Conservation (phyloP, 2,888 invertebrate species). For the Eupelmus urozonus region DNA sequence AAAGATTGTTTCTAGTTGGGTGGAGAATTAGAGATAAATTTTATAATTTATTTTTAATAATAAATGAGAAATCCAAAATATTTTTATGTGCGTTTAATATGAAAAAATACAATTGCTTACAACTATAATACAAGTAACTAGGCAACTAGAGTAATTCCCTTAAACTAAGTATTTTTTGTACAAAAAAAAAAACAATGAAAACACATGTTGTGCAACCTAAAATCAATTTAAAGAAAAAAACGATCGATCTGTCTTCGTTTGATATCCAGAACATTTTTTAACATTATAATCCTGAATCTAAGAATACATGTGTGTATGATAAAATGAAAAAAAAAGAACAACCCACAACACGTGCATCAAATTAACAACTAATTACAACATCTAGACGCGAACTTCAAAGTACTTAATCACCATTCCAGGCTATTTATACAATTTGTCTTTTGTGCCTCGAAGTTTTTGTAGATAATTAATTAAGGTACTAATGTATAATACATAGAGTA, state of each 20-base stretch:
- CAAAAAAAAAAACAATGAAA: conserved; percentile 32
- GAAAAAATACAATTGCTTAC: conserved; percentile 46
- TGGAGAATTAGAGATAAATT: conserved; percentile 1
- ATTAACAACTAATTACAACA: not conserved
- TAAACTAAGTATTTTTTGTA: conserved; percentile 54
- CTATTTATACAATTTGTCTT: conserved; percentile 7
- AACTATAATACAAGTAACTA: conserved; percentile 13
- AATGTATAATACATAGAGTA: not conserved
- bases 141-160: conserved; percentile 44
- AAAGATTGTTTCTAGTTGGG: conserved; percentile 64
- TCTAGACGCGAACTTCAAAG: not conserved
- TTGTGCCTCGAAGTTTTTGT: not conserved
- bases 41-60: not conserved
- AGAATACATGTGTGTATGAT: too few relatives aligned
- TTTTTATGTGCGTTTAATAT: conserved; percentile 52
- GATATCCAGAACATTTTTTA: too few relatives aligned
- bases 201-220: conserved; percentile 24
- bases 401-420: conserved; percentile 41
- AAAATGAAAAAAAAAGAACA: not conserved
- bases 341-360: conserved; percentile 38
- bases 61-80: not conserved
- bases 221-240: not conserved
- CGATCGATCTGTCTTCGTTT: too few relatives aligned
- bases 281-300: too few relatives aligned
- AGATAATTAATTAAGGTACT: not conserved